Base-by-base conservation (phyloP, 2,113 vertebrate genomes). In the Otus sunia region DNA sequence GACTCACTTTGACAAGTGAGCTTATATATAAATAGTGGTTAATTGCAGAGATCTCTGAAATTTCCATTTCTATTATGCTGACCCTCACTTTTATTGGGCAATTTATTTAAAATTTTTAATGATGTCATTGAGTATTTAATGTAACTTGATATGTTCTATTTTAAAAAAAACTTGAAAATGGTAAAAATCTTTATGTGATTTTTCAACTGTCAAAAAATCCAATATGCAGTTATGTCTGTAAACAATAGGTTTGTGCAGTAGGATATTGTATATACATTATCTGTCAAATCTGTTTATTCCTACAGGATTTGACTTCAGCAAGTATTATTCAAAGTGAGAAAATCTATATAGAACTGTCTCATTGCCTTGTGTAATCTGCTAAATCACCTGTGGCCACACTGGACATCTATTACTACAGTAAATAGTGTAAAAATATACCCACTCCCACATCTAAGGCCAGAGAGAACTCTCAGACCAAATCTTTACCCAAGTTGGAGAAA, bases 271-370 rank as follows among this genome's bases (percentile, higher is more conserved):
- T 49, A 26, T 74, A 59, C 3, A 4, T 90, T 92, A 76, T 68
- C 71, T 94, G 81, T 97, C 88, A 92, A 92, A 36, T 85, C 27
- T 89, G 25, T 82, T 97, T 92, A 92, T 86, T 85, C 60, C 83
- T 86, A 64, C 17, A 78, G 91, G 77, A 93, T 64, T 87, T 96
- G 82, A 81, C 80, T 96, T 94, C 68, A 94, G 78, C 50, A 77
- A 58, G 32, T 92, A 76, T 45, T 82, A n/a, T 91, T 94, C 58
- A 92, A 94, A 96, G 82, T 96, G 85, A 94, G 73, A 90, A 87
- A 95, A 96, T 88, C 60, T 88, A 47, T 92, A 92, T 93, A 87
- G 77, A 92, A 73, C 22, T 90, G 85, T 88, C 60, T 93, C 36
- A 80, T 68, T 77, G 71, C 41, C 55, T 87, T 74, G 29, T 67